phyloP scores from a whole-genome alignment of 2,888 invertebrate genomes.

The Cetonia aurata region DNA sequence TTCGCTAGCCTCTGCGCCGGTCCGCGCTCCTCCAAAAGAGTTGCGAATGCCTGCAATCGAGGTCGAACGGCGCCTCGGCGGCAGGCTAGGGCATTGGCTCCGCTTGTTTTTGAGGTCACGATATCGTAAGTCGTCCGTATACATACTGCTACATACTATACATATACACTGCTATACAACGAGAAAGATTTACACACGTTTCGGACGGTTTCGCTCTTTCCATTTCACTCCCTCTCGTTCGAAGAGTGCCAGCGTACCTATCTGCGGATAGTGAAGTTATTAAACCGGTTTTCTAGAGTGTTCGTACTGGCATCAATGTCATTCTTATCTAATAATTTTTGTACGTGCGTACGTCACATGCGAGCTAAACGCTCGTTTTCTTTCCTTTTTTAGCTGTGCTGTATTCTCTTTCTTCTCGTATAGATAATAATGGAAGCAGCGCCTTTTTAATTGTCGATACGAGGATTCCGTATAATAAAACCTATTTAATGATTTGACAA shows the following conservation, averaged over 20 bases:
- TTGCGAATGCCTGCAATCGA: conserved; percentile 52
- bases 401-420: not conserved
- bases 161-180: not conserved
- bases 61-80: conserved; percentile 48
- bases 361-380: not conserved
- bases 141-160: conserved; percentile 1
- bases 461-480: too few species aligned
- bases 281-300: conserved; percentile 47
- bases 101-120: conserved; percentile 66
- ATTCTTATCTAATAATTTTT: conserved; percentile 48
- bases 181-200: conserved; percentile 18
- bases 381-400: conserved; percentile 20
- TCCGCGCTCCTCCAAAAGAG: conserved; percentile 22
- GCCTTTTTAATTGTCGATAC: too few species aligned
- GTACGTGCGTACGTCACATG: conserved; percentile 34
- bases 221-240: conserved; percentile 52
- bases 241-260: not conserved
- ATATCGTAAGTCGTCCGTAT: conserved; percentile 45
- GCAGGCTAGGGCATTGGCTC: conserved; percentile 66
- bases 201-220: conserved; percentile 47
- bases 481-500: too few species aligned
- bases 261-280: conserved; percentile 11
- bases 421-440: too few species aligned
- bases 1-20: conserved; percentile 46
- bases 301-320: conserved; percentile 47